Base-by-base conservation (phyloP, 2,113 vertebrate genomes). In the Hippocampus comes region DNA sequence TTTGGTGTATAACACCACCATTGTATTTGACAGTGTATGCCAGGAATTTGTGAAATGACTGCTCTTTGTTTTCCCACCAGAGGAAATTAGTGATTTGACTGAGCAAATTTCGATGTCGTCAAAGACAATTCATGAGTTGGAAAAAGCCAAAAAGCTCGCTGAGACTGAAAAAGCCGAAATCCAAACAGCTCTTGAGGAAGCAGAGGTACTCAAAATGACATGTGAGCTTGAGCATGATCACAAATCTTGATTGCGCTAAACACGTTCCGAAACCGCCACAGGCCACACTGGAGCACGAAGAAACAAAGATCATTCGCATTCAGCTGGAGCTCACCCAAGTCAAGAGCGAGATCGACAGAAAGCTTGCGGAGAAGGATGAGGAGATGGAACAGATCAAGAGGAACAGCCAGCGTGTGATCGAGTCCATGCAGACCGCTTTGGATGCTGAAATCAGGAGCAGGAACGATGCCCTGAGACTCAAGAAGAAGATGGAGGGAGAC, bases 401-500 rank as follows among this genome's bases (percentile, higher is more conserved):
- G 73, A 91, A 91, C 84, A 87, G 87, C 70, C 90, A 86, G 81
- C 84, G 90, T 56, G 77, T 88, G 63, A 84, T 90, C 4, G 90
- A 91, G 1, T 30, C 89, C 70, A 85, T 91, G 82, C 90, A 91
- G 75, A 91, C 34, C 73, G 82, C 79, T 67, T 72, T 91, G 72
- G 90, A 90, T 68, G 56, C 88, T 61, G 90, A 91, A 74, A 43
- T 91, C 76, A 88, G 91, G 75, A 91, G 89, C 87, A 86, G 90
- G 64, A 92, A 92, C 6, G 90, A 92, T 66, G 90, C 90, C 46
- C 69, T 92, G 65, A 89, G 91, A 77, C 67, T 91, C 68, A 92
- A 93, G 83, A 92, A 92, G 87, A 91, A 92, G 82, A 92, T 91
- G 89, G 91, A 92, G 78, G 89, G 90, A 77, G 89, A 92, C 67